Conservation (phyloP, 2,113 vertebrate species). For the Aldabrachelys gigantea region DNA sequence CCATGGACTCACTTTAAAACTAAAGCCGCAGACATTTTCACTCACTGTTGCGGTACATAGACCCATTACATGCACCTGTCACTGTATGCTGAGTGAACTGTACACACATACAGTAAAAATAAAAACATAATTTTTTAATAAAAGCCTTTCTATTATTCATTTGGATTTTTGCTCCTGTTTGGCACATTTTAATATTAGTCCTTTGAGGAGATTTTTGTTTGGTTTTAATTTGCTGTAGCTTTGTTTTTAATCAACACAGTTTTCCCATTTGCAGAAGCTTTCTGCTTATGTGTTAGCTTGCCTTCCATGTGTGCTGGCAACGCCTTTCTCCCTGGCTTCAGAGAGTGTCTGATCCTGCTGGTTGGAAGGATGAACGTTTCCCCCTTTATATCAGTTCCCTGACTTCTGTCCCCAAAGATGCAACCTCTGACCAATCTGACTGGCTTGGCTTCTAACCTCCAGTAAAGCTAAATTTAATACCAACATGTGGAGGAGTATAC, state of each 20-base stretch:
- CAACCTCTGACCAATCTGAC: not conserved
- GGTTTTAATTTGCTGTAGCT: not conserved
- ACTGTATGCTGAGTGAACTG: not conserved
- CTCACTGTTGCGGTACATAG: accelerated
- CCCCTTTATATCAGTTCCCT: not conserved
- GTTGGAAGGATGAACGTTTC: not conserved
- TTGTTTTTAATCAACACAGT: not conserved
- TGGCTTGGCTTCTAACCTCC: not conserved
- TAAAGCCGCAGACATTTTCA: not conserved
- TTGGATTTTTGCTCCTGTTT: conserved; percentile 10
- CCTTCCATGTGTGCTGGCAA: not conserved
- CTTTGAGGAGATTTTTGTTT: not conserved
- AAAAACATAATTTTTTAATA: not conserved
- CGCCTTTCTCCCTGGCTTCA: not conserved
- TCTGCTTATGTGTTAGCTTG: not conserved
- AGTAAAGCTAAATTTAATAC: not conserved
- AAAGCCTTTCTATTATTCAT: not conserved
- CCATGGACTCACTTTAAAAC: not conserved
- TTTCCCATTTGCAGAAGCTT: conserved; percentile 22
- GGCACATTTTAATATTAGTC: conserved; percentile 15
- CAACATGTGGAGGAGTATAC: not conserved
- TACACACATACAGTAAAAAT: not conserved
- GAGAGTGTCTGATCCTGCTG: not conserved
- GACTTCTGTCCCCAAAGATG: not conserved
- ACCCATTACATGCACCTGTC: accelerated